Conservation (phyloP, 2,113 vertebrate species). For the Girardinichthys multiradiatus region DNA sequence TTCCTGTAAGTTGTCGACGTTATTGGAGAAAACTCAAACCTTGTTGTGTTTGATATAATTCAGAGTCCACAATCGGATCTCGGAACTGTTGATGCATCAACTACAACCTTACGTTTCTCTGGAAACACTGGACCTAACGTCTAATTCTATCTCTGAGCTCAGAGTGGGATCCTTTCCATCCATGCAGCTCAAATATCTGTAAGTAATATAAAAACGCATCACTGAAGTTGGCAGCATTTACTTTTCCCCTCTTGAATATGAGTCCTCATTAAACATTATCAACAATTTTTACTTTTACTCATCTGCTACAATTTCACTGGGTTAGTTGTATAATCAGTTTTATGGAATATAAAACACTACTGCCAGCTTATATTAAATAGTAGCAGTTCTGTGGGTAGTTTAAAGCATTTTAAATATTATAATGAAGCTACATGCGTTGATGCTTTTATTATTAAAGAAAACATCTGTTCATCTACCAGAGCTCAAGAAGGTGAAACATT, state of each 20-base stretch:
- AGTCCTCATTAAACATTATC: not conserved
- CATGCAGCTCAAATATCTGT: constrained; percentile 81
- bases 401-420: not conserved
- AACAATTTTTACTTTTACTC: not conserved
- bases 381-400: not conserved
- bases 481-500: not conserved
- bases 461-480: not conserved
- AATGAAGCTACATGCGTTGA: not conserved
- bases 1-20: not conserved
- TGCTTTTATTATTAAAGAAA: not conserved
- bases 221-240: not conserved
- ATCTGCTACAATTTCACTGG: not conserved
- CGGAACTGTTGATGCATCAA: constrained; percentile 71
- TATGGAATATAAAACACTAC: not conserved
- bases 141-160: constrained; percentile 77
- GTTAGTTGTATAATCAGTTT: not conserved
- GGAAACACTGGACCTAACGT: constrained; percentile 77
- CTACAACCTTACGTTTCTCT: constrained; percentile 72
- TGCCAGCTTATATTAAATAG: not conserved
- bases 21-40: constrained; percentile 1
- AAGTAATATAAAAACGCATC: constrained; percentile 8
- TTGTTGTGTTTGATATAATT: constrained; percentile 13
- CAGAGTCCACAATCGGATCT: constrained; percentile 78
- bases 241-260: not conserved
- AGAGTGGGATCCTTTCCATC: constrained; percentile 76